Conservation (phyloP, 2,113 vertebrate genomes). For the Miniopterus natalensis region DNA sequence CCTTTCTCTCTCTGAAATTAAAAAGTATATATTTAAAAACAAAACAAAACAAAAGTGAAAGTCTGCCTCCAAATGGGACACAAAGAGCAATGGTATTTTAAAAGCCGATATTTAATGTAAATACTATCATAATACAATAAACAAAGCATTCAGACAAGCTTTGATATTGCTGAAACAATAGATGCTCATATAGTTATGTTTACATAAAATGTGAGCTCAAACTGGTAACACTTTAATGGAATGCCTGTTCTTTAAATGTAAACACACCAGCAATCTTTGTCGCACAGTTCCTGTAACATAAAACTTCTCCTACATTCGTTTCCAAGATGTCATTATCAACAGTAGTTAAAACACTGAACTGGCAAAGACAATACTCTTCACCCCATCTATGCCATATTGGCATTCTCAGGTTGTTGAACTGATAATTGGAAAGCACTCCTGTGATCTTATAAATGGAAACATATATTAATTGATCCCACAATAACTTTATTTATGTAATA, state of each 20-base stretch:
- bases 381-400: background rate
- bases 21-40: too few species aligned
- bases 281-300: background rate
- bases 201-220: background rate
- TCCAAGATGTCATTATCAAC: background rate
- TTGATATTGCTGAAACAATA: background rate
- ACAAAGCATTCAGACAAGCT: background rate
- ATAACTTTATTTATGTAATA: background rate
- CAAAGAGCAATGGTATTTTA: too few species aligned
- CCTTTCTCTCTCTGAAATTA: too few species aligned
- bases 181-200: background rate
- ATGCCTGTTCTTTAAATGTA: background rate
- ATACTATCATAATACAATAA: background rate
- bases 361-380: background rate
- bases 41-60: too few species aligned
- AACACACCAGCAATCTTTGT: background rate
- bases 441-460: background rate
- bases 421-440: background rate
- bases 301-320: background rate
- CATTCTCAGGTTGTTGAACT: background rate
- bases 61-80: background rate
- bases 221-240: background rate
- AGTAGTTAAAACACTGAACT: background rate
- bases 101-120: background rate
- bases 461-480: background rate